A percentile compares a stretch with the other conserved stretches of the same genome.
Evolutionary conservation across 2,888 invertebrate genomes (phyloP).

Genomic region (Drosophila infuscata): DNA sequence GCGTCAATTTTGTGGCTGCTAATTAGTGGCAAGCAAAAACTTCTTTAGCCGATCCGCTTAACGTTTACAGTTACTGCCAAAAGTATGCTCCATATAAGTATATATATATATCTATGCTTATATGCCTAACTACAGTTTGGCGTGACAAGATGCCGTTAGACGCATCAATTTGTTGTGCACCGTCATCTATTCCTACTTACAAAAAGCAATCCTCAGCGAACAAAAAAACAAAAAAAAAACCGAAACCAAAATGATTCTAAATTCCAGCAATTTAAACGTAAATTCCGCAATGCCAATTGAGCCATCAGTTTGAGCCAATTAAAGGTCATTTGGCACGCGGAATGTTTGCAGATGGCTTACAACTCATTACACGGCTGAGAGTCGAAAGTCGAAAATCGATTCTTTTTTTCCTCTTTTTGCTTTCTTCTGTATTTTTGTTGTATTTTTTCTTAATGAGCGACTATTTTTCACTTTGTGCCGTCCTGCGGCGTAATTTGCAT

Average conservation of each 20-base stretch:
- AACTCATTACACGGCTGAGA: conserved; percentile 49
- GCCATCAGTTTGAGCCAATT: conserved; percentile 11
- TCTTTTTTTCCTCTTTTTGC: neutral
- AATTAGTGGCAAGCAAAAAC: conserved; percentile 64
- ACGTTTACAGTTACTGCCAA: conserved; percentile 68
- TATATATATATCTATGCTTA: conserved; percentile 12
- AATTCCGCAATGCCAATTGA: conserved; percentile 10
- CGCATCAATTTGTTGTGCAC: conserved; percentile 4
- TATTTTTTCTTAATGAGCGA: conserved; percentile 55
- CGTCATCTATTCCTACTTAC: neutral
- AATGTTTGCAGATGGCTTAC: conserved; percentile 55
- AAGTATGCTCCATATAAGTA: conserved; percentile 54
- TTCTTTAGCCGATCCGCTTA: conserved; percentile 56
- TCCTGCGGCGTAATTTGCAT: conserved; percentile 66
- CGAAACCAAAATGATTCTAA: neutral
- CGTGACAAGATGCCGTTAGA: conserved; percentile 64
- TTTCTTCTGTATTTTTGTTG: conserved; percentile 19
- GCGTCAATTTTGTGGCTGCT: conserved; percentile 73
- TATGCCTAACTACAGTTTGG: conserved; percentile 67
- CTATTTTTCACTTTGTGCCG: conserved; percentile 55
- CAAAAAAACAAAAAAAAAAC: neutral
- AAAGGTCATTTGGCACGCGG: conserved; percentile 12
- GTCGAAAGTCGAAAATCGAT: neutral
- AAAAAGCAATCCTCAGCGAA: conserved; percentile 1
- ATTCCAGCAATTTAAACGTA: conserved; percentile 2